A percentile compares a stretch with the other conserved stretches of the same genome.
Evolutionary conservation across 2,113 vertebrate genomes (phyloP).

Genomic region (Rissa tridactyla): DNA sequence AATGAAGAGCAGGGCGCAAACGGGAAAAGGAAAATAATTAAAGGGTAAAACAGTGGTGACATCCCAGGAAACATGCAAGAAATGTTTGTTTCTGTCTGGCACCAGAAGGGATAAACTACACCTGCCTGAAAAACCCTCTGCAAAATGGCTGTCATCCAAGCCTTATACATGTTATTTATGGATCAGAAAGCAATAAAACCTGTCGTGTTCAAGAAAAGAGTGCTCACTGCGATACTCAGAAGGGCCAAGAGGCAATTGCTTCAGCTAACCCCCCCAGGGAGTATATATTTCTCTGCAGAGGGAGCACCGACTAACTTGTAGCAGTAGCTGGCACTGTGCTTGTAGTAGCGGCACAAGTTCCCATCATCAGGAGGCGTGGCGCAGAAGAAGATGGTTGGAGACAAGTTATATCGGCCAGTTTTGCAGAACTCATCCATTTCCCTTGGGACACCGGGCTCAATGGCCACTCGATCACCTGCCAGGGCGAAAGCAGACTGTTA

Average conservation of each 20-base stretch:
- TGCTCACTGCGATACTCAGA: background rate
- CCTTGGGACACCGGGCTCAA: constrained; percentile 89
- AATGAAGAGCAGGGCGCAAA: background rate
- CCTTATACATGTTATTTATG: background rate
- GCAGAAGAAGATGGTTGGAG: constrained; percentile 92
- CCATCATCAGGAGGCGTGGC: constrained; percentile 93
- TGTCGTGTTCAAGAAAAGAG: background rate
- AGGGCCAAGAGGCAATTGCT: background rate
- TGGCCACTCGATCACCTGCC: constrained; percentile 91
- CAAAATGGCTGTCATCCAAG: background rate
- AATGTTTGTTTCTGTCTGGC: background rate
- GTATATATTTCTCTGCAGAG: background rate
- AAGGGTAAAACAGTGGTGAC: background rate
- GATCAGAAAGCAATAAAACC: background rate
- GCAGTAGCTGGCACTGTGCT: constrained; percentile 90
- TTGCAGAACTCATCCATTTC: constrained; percentile 91
- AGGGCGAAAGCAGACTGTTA: background rate
- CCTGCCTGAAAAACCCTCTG: background rate
- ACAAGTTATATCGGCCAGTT: constrained; percentile 90
- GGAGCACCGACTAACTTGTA: constrained; percentile 85
- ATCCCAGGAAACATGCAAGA: background rate
- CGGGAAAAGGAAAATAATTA: background rate
- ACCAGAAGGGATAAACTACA: background rate
- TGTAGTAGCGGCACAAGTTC: constrained; percentile 90
- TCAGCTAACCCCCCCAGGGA: background rate